phyloP scores from a whole-genome alignment of 2,888 invertebrate species.

The Tipula lateralis region DNA sequence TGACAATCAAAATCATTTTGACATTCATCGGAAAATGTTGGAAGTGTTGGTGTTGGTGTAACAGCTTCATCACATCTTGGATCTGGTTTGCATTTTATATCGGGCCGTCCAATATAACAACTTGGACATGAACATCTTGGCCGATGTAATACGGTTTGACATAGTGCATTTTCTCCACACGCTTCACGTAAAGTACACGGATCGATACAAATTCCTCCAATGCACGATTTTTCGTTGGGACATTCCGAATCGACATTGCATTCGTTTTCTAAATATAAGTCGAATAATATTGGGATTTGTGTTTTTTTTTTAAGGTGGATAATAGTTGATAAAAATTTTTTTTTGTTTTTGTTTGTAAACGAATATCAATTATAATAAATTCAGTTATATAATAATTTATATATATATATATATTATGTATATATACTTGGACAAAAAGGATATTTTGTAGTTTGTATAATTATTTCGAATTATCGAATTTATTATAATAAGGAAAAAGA shows the following conservation, averaged over 20 bases:
- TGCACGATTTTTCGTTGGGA: slow-evolving; percentile 85
- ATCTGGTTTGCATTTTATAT: slow-evolving; percentile 72
- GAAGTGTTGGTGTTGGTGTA: slow-evolving; percentile 55
- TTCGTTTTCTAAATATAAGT: slow-evolving; percentile 65
- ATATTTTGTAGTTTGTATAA: background rate
- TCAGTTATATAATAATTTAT: slow-evolving; percentile 30
- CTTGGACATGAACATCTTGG: slow-evolving; percentile 84
- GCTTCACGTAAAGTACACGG: slow-evolving; percentile 84
- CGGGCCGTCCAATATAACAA: slow-evolving; percentile 80
- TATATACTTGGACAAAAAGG: background rate
- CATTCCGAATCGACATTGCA: slow-evolving; percentile 89
- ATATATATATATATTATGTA: background rate
- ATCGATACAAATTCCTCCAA: slow-evolving; percentile 85
- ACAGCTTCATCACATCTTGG: slow-evolving; percentile 66
- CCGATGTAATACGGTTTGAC: slow-evolving; percentile 77
- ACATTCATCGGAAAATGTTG: slow-evolving; percentile 57
- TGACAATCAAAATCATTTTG: slow-evolving; percentile 67
- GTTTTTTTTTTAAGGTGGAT: background rate
- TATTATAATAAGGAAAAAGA: slow-evolving; percentile 39
- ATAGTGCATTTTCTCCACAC: slow-evolving; percentile 85
- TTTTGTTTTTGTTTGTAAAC: slow-evolving; percentile 33
- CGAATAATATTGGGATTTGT: slow-evolving; percentile 33
- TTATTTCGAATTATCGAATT: slow-evolving; percentile 7
- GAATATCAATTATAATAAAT: slow-evolving; percentile 33
- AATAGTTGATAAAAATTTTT: slow-evolving; percentile 34